phyloP scores from a whole-genome alignment of 2,113 vertebrate genomes.

The Telmatochromis sp. region DNA sequence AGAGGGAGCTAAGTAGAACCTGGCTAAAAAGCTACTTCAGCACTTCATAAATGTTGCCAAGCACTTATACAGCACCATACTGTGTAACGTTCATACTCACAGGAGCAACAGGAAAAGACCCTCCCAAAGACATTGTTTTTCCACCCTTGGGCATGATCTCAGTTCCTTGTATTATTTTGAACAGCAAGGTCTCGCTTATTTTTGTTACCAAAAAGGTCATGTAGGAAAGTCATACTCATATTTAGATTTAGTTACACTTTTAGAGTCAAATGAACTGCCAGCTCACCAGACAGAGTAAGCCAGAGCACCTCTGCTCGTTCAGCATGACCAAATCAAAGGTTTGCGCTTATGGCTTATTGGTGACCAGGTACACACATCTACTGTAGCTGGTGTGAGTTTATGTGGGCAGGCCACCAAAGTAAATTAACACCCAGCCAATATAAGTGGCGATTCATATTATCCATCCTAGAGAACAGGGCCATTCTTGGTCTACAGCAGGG shows the following conservation, averaged over 20 bases:
- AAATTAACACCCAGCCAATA: neutral
- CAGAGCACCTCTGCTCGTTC: neutral
- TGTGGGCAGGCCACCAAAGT: neutral
- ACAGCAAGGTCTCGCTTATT: neutral
- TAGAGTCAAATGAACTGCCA: neutral
- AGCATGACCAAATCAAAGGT: neutral
- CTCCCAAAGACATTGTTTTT: neutral
- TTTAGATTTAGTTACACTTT: neutral
- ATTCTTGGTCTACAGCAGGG: neutral
- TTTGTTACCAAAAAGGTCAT: neutral
- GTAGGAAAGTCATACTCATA: neutral
- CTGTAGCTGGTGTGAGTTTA: neutral
- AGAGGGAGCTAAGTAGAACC: neutral
- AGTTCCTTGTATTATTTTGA: slow-evolving; percentile 21
- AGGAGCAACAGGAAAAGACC: slow-evolving; percentile 8
- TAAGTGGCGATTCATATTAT: neutral
- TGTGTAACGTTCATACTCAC: neutral
- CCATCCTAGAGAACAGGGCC: neutral
- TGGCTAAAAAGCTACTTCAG: neutral
- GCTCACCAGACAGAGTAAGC: neutral
- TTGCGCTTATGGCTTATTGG: neutral
- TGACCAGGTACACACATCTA: neutral
- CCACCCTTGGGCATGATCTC: neutral
- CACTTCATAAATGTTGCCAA: neutral
- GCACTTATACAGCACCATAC: neutral